These are phyloP conservation scores for Arizona elegans DNA, from an alignment of 2,113 vertebrate genomes.

Conservation along the genomic window DNA sequence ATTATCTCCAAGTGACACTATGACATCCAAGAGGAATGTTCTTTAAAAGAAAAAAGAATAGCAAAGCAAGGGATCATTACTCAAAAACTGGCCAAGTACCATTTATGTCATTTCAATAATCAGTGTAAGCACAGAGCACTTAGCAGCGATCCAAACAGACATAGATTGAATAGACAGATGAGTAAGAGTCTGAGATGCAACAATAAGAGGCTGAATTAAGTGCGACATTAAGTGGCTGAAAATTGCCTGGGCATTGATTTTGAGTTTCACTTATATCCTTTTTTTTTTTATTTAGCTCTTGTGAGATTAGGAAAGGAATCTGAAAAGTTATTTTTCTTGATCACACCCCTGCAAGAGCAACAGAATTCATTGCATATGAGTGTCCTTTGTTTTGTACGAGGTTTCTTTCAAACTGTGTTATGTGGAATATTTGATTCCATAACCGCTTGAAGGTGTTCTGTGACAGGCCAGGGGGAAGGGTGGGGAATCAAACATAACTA, in stretches of 20 bases:
- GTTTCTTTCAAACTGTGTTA: background rate
- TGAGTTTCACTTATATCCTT: background rate
- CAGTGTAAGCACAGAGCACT: background rate
- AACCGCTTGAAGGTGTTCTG: background rate
- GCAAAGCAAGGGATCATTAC: slow-evolving; percentile 38
- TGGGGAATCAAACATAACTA: background rate
- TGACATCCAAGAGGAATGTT: slow-evolving; percentile 27
- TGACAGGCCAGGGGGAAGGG: background rate
- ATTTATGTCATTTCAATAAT: background rate
- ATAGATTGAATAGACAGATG: slow-evolving; percentile 7
- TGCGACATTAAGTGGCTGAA: slow-evolving; percentile 11
- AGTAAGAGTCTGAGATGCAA: background rate
- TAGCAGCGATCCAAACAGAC: background rate
- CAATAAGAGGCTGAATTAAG: slow-evolving; percentile 13
- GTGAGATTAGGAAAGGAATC: background rate
- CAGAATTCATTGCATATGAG: background rate
- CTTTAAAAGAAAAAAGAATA: slow-evolving; percentile 24
- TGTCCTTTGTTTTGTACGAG: background rate
- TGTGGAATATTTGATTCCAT: background rate
- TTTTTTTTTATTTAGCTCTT: background rate
- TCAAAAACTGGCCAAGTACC: slow-evolving; percentile 9
- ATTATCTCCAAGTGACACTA: background rate
- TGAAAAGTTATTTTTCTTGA: background rate
- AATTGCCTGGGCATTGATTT: background rate
- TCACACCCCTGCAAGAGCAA: background rate